phyloP scores from a whole-genome alignment of 2,888 invertebrate species.

The Odontocerum albicorne region DNA sequence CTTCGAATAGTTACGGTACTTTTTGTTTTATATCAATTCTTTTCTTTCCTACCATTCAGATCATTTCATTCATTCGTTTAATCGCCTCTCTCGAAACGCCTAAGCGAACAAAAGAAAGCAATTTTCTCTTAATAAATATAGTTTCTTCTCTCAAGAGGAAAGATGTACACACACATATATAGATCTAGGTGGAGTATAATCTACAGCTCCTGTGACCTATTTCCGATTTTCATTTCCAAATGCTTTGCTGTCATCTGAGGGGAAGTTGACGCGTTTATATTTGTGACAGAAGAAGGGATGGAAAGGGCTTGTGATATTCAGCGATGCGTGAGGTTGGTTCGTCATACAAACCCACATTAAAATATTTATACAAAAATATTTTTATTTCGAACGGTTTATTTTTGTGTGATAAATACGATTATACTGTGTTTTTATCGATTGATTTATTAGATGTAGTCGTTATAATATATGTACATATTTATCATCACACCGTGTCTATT shows the following conservation, averaged over 20 bases:
- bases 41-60: too few relatives aligned
- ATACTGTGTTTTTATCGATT: too few relatives aligned
- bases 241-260: conserved; percentile 34
- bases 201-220: conserved; percentile 31
- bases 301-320: conserved; percentile 14
- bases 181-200: conserved; percentile 13
- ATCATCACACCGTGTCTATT: too few relatives aligned
- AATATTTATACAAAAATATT: too few relatives aligned
- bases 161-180: neutral
- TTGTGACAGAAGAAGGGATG: conserved; percentile 31
- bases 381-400: too few relatives aligned
- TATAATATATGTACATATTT: too few relatives aligned
- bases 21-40: too few relatives aligned
- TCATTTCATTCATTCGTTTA: conserved; percentile 13
- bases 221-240: conserved; percentile 37
- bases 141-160: conserved; percentile 24
- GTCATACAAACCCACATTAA: too few relatives aligned
- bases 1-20: too few relatives aligned
- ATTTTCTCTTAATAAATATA: conserved; percentile 30
- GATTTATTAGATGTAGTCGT: too few relatives aligned
- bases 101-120: conserved; percentile 19
- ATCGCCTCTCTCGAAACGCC: neutral
- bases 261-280: conserved; percentile 36
- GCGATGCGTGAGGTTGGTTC: conserved; percentile 16
- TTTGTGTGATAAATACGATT: too few relatives aligned